These are phyloP conservation scores for Dolomedes plantarius DNA, from an alignment of 2,888 invertebrate species.

Conservation along the genomic window DNA sequence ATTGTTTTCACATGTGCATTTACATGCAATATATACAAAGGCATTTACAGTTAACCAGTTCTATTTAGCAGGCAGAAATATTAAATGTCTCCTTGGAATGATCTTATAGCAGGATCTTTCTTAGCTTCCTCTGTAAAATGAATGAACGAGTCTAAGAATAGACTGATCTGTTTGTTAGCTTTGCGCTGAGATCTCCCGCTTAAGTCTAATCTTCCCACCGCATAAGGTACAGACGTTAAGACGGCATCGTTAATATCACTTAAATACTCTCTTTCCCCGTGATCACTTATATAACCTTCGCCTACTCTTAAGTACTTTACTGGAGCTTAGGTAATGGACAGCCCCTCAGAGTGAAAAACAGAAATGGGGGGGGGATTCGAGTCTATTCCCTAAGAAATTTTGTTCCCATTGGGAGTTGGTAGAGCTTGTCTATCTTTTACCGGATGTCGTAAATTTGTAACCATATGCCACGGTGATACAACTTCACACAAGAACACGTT, in stretches of 20 bases:
- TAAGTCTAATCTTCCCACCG: not conserved
- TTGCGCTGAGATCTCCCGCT: not conserved
- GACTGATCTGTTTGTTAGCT: not conserved
- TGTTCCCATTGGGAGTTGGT: not conserved
- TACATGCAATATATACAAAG: too few relatives aligned
- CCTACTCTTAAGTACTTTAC: conserved; percentile 37
- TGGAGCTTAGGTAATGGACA: conserved; percentile 41
- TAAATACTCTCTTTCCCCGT: conserved; percentile 20
- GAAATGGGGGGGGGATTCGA: not conserved
- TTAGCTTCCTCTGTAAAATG: too few relatives aligned
- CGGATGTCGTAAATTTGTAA: not conserved
- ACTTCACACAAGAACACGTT: too few relatives aligned
- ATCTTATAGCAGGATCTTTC: too few relatives aligned
- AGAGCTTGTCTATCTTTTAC: not conserved
- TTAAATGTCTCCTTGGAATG: too few relatives aligned
- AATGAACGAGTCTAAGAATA: too few relatives aligned
- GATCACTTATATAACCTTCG: conserved; percentile 20
- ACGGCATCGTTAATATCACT: conserved; percentile 31
- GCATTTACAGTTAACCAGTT: too few relatives aligned
- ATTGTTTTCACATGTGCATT: too few relatives aligned
- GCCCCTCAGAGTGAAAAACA: too few relatives aligned
- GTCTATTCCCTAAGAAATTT: not conserved
- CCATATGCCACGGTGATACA: too few relatives aligned
- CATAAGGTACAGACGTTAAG: not conserved
- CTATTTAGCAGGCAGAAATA: too few relatives aligned